Conservation (phyloP, 2,797 vertebrate genomes). For the Hybognathus amarus region DNA sequence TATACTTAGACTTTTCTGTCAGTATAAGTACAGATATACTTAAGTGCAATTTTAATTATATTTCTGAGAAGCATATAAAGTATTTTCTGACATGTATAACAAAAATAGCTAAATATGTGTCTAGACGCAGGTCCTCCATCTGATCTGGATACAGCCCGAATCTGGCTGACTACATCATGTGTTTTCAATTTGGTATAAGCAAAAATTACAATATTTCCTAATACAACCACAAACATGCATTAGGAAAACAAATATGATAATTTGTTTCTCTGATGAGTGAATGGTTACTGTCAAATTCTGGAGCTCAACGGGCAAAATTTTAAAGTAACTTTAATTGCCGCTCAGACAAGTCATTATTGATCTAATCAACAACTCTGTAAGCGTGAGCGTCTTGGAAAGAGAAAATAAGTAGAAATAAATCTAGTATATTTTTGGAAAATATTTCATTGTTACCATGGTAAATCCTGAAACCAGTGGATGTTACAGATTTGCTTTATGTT, state of each 20-base stretch:
- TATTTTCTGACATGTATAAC: too few species aligned
- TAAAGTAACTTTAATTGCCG: not conserved
- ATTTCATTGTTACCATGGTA: constrained; percentile 56
- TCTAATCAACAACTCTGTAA: not conserved
- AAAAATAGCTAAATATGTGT: too few species aligned
- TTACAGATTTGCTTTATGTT: not conserved
- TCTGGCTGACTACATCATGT: too few species aligned
- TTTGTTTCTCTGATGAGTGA: not conserved
- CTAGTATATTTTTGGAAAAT: constrained; percentile 5
- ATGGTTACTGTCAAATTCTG: not conserved
- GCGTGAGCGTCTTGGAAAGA: not conserved
- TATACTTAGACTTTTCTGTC: too few species aligned
- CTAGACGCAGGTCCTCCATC: too few species aligned
- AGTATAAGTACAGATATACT: too few species aligned
- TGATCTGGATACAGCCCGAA: too few species aligned
- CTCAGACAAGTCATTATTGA: not conserved
- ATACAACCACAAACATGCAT: not conserved
- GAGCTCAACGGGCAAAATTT: not conserved
- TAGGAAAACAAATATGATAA: not conserved
- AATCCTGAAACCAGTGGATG: constrained; percentile 39
- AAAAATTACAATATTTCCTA: not conserved
- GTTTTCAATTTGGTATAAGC: not conserved
- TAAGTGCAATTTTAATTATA: too few species aligned
- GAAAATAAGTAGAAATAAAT: constrained; percentile 3
- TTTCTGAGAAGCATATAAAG: too few species aligned